These are phyloP conservation scores for Cataglyphis cursor DNA, from an alignment of 2,888 invertebrate genomes.

Conservation along the genomic window DNA sequence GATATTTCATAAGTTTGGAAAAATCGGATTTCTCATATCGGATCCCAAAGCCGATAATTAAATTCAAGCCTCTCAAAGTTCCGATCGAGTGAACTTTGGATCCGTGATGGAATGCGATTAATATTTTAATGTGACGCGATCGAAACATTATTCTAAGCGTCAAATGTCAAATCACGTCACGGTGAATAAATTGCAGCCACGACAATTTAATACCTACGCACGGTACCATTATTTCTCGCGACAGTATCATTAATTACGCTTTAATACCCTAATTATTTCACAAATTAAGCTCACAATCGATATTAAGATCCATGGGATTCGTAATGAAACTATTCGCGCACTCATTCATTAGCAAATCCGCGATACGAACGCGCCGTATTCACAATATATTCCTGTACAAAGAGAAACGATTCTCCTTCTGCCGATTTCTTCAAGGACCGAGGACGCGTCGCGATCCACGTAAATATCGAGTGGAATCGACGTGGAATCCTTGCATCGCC, in stretches of 20 bases:
- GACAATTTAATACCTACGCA: not conserved
- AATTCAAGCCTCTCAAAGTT: slow-evolving; percentile 6
- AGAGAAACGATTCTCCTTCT: not conserved
- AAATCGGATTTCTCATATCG: not conserved
- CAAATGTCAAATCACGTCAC: slow-evolving; percentile 18
- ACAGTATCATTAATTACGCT: slow-evolving; percentile 3
- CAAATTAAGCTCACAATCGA: slow-evolving; percentile 33
- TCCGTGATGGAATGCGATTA: not conserved
- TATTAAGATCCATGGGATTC: not conserved
- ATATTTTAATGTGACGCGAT: not conserved
- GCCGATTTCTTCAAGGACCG: slow-evolving; percentile 18
- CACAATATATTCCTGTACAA: not conserved
- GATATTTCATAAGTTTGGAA: not conserved
- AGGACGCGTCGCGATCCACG: slow-evolving; percentile 11
- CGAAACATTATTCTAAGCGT: slow-evolving; percentile 4
- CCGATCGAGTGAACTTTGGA: not conserved
- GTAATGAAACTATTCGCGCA: slow-evolving; percentile 23
- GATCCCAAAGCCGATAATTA: not conserved
- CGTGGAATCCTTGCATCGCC: not conserved
- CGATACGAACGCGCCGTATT: not conserved
- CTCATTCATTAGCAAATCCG: not conserved
- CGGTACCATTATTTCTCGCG: not conserved
- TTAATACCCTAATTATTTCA: slow-evolving; percentile 31
- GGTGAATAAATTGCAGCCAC: not conserved
- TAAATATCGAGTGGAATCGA: slow-evolving; percentile 4